A percentile compares a stretch with the other conserved stretches of the same genome.
Conservation (phyloP, 2,797 vertebrate genomes). For the Macrochelys suwanniensis region DNA sequence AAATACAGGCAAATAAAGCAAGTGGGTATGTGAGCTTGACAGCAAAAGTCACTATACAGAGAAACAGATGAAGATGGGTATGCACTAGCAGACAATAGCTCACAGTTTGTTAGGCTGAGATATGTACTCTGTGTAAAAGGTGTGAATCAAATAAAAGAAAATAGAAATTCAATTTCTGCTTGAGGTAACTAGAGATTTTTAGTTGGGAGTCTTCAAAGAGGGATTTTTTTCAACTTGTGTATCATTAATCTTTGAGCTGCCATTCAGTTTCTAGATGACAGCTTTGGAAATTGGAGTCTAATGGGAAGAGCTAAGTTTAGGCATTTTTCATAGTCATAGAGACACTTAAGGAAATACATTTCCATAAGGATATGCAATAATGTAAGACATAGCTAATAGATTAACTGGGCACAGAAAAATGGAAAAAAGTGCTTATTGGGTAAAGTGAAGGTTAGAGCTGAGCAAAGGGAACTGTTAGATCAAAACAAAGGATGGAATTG, state of each 20-base stretch:
- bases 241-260: background rate
- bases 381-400: background rate
- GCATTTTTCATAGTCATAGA: background rate
- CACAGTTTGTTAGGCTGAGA: background rate
- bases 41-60: background rate
- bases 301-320: background rate
- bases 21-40: background rate
- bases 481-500: constrained; percentile 16
- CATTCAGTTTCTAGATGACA: constrained; percentile 30
- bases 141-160: constrained; percentile 10
- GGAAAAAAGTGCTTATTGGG: background rate
- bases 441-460: background rate
- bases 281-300: background rate
- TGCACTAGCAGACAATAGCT: background rate
- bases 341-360: constrained; percentile 10
- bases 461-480: constrained; percentile 10
- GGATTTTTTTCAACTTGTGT: background rate
- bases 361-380: background rate
- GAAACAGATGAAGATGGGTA: constrained; percentile 7
- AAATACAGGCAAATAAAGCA: constrained; percentile 35
- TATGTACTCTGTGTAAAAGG: background rate
- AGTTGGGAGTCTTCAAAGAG: background rate
- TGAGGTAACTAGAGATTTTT: background rate
- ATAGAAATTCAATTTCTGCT: constrained; percentile 31
- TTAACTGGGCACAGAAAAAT: constrained; percentile 8